Evolutionary conservation across 2,888 invertebrate genomes (phyloP), one percentile per base, ranked within the genome.

Genomic region (Pinctada fucata): DNA sequence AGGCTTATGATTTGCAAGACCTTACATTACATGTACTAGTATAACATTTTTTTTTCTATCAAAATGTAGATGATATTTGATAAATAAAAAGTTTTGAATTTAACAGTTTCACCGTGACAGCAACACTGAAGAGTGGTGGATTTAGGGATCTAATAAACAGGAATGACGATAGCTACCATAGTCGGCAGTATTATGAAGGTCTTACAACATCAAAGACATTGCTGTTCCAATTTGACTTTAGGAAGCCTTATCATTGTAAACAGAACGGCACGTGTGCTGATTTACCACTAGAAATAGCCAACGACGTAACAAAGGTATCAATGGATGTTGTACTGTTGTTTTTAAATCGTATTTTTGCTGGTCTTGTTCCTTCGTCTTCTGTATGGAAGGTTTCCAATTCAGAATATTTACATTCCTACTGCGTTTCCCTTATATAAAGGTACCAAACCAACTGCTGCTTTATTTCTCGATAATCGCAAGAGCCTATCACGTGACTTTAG

Each of bases 271-370:
- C 65, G 31, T 74, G 74, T 31, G 50, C 65, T 6, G 3, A 13
- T 16, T 45, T 65, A 10, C 74, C 74, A 50, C 6, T 74, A 31
- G 49, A 4, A 31, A 66, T 74, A 6, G 48, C 50, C 3, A 16
- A 50, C 3, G 74, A 74, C 51, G 66, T 65, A 13, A 66, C 66
- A n/a, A 74, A 74, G 66, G 74, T 74, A 74, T 52, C 10, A n/a
- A n/a, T n/a, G n/a, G n/a, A n/a, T n/a, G n/a, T n/a, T n/a, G n/a
- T n/a, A n/a, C n/a, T n/a, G n/a, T n/a, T n/a, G n/a, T n/a, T n/a
- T n/a, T n/a, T n/a, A n/a, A n/a, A n/a, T n/a, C n/a, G n/a, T n/a
- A n/a, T n/a, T n/a, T n/a, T n/a, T n/a, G n/a, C n/a, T n/a, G n/a
- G n/a, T n/a, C n/a, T n/a, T n/a, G n/a, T n/a, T n/a, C n/a, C n/a